Evolutionary conservation across 37 sponge, comb jelly and placozoan genomes (phyloP), one percentile per base, ranked within the genome.

Genomic region (Spongia lamella): DNA sequence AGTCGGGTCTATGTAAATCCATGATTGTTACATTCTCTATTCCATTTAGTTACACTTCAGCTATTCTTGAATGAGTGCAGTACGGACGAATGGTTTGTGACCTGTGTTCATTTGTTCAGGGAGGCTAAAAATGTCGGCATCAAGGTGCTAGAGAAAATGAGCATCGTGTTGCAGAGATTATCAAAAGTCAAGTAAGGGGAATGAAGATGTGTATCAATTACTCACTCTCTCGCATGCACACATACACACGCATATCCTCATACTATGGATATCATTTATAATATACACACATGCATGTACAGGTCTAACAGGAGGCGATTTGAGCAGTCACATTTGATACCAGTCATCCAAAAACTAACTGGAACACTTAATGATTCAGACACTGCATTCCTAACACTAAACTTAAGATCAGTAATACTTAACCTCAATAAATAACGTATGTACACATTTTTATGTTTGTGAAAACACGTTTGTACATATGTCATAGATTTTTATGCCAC

Each of bases 91-190:
- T 83, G 83, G 83, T 76, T 83, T 38, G 51, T 56, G 31, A 55
- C 53, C 38, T 61, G 63, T 38, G 60, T 39, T 16, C 35, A 31
- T 33, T 34, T 83, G 47, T 50, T 83, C 54, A 83, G 52, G 43
- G 62, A 56, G 2, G 29, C 34, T 14, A 47, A 66, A n/a, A 11
- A n/a, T 3, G 51, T 53, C 21, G 78, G 54, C n/a, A 43, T 35
- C 1, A 38, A 38, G 15, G 40, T 64, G 11, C 64, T 84, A 50
- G 85, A 84, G 72, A 84, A 84, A 62, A 36, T 85, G 57, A 79
- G 86, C 24, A 79, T 85, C 49, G 50, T 85, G 2, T 56, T 85
- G 5, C 86, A 85, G 59, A 72, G 75, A 25, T 52, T 79, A 24
- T 85, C 86, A 15, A 85, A 85, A 52, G 59, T 74, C 51, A 80